Evolutionary conservation across 2,888 invertebrate genomes (phyloP), one percentile per base, ranked within the genome.

Genomic region (Oscheius sp.): DNA sequence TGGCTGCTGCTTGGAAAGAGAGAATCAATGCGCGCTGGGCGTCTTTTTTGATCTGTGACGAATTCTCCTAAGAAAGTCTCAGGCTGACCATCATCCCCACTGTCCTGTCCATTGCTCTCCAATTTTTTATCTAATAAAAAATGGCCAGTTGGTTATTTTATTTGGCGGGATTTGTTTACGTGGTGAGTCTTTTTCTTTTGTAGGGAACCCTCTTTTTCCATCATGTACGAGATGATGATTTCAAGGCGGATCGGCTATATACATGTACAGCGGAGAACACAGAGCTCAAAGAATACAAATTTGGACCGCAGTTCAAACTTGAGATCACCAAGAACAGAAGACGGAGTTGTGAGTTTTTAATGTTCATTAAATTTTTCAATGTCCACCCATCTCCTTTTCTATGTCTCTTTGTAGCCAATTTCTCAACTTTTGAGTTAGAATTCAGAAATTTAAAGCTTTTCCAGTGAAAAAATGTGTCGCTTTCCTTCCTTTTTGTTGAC

Each of bases 131-230:
- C 53, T 53, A 6, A 17, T n/a, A 25, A 31, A 29, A 55, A 31
- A 48, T 23, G 4, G 37, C 12, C 37, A 12, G 42, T 42, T 15
- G 42, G 42, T 25, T 48, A 25, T 3, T 48, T 48, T 48, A 48
- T 25, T 48, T 25, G 23, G 15, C 48, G 48, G 25, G 20, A 12
- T 17, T 15, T 25, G 8, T 66, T 27, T 66, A 33, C 34, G 20
- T 55, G 66, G 66, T 66, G 57, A 53, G 66, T 66, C 53, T 27
- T 29, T 15, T 3, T 29, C 12, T 37, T 46, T 52, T 69, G 58
- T 72, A 87, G 87, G 86, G 87, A 65, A 83, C 83, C 46, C 76
- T 86, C 61, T 86, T 83, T 79, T 87, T 86, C 74, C 85, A 87
- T 71, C 80, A 81, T 77, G 86, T 86, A 53, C 75, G 79, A 75